Conservation (phyloP, 1,140 invertebrate species). For the Heliothis virescens region DNA sequence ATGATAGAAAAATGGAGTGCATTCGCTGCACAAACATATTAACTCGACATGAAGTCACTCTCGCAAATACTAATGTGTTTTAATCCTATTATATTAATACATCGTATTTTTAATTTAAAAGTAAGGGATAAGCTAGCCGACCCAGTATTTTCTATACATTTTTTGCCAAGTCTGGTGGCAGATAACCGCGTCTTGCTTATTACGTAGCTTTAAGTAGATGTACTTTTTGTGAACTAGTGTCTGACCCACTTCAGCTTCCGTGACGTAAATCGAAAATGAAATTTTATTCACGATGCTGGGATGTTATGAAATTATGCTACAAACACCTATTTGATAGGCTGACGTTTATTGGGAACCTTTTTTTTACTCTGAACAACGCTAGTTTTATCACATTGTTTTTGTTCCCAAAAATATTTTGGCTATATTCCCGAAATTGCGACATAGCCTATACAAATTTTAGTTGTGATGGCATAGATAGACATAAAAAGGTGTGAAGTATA, state of each 20-base stretch:
- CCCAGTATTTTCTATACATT: constrained; percentile 46
- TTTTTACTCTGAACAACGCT: neutral
- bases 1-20: neutral
- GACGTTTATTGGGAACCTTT: constrained; percentile 10
- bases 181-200: constrained; percentile 44
- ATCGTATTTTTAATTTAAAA: constrained; percentile 30
- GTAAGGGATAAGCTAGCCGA: constrained; percentile 10
- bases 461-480: neutral
- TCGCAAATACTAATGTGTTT: constrained; percentile 6
- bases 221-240: constrained; percentile 37
- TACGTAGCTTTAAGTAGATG: constrained; percentile 43
- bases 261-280: constrained; percentile 45
- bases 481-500: neutral
- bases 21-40: constrained; percentile 18
- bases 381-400: neutral
- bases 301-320: constrained; percentile 22
- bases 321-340: constrained; percentile 18
- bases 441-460: neutral
- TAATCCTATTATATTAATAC: constrained; percentile 10
- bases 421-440: no score
- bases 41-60: neutral
- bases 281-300: constrained; percentile 33
- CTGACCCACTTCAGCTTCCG: constrained; percentile 40
- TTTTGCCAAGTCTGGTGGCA: constrained; percentile 18
- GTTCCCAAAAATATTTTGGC: no score